Evolutionary conservation across 2,888 invertebrate species (phyloP).

Genomic region (Oscheius sp.): DNA sequence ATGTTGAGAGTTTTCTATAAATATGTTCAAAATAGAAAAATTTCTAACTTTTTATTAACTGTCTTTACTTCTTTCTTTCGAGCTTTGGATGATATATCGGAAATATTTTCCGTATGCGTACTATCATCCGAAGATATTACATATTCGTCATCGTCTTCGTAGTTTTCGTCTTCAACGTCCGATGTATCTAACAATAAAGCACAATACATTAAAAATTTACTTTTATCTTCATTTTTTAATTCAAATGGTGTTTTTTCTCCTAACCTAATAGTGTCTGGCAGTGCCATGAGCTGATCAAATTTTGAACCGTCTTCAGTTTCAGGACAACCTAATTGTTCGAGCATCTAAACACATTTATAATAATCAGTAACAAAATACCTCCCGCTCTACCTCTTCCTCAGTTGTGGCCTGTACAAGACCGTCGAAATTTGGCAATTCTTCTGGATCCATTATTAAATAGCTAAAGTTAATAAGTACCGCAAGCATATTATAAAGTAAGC

Average conservation of each 20-base stretch:
- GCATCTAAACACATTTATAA: conserved; percentile 3
- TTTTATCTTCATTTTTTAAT: conserved; percentile 15
- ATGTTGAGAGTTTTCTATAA: background rate
- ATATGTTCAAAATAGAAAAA: background rate
- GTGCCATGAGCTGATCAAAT: conserved; percentile 25
- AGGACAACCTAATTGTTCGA: conserved; percentile 5
- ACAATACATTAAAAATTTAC: no score
- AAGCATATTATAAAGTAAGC: no score
- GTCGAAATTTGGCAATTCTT: background rate
- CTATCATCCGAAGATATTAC: conserved; percentile 9
- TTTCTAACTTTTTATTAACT: background rate
- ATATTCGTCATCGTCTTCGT: conserved; percentile 19
- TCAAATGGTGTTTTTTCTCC: conserved; percentile 33
- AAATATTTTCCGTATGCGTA: conserved; percentile 3
- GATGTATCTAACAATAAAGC: no score
- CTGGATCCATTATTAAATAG: no score
- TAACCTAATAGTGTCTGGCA: conserved; percentile 27
- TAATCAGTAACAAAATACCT: background rate
- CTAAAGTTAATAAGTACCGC: no score
- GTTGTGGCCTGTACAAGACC: conserved; percentile 1
- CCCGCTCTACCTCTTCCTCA: conserved; percentile 6
- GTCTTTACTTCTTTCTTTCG: background rate
- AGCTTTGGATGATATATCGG: background rate
- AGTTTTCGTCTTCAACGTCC: conserved; percentile 21
- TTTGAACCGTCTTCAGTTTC: conserved; percentile 4